phyloP scores from a whole-genome alignment of 2,797 vertebrate genomes.

The Clamator glandarius region DNA sequence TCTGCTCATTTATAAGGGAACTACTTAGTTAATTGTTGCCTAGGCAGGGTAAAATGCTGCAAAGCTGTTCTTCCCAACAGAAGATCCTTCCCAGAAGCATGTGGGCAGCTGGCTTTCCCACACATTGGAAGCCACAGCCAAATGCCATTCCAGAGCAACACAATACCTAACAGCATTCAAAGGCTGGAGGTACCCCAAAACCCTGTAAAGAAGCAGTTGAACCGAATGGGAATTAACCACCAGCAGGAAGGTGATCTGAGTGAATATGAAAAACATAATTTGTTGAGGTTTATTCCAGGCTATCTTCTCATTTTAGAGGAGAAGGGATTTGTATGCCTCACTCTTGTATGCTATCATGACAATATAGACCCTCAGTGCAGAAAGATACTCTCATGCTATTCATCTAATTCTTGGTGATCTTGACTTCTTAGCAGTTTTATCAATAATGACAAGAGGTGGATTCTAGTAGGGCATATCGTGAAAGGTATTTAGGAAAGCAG shows the following conservation, averaged over 20 bases:
- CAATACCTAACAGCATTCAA: neutral
- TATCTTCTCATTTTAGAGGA: neutral
- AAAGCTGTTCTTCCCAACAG: neutral
- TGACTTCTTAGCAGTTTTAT: neutral
- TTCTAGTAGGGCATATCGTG: neutral
- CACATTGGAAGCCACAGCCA: neutral
- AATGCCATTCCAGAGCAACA: neutral
- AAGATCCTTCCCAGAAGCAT: neutral
- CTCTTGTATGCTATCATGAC: neutral
- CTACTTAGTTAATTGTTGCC: neutral
- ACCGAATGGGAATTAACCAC: neutral
- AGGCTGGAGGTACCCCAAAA: neutral
- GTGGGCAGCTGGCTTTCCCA: neutral
- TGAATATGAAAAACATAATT: neutral
- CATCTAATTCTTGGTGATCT: neutral
- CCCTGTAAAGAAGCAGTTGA: neutral
- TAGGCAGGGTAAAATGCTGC: neutral
- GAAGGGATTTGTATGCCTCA: neutral
- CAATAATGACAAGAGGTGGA: constrained; percentile 16
- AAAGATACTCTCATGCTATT: neutral
- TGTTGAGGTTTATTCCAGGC: neutral
- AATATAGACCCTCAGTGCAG: neutral
- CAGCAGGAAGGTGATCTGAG: neutral
- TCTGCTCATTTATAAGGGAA: neutral
- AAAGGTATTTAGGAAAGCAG: constrained; percentile 4